These are phyloP conservation scores for Neogale vison DNA, from an alignment of 2,113 vertebrate genomes.

Conservation along the genomic window DNA sequence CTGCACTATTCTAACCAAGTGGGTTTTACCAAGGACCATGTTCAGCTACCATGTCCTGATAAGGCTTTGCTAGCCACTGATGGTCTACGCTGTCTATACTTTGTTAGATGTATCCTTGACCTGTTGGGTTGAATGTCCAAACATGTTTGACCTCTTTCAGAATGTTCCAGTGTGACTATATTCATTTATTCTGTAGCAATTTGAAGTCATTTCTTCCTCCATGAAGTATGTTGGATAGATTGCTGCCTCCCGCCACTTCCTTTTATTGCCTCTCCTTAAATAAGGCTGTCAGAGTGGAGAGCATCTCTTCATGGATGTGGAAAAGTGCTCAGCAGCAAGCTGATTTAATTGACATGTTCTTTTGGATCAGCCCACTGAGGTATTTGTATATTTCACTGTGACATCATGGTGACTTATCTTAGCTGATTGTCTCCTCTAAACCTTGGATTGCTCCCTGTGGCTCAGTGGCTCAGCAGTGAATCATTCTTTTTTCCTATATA, in stretches of 20 bases:
- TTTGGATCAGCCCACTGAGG: slow-evolving; percentile 47
- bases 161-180: neutral
- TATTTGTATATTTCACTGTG: slow-evolving; percentile 48
- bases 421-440: slow-evolving; percentile 49
- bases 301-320: neutral
- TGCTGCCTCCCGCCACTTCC: neutral
- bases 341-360: slow-evolving; percentile 56
- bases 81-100: neutral
- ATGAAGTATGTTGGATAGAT: neutral
- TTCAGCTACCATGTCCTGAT: too few relatives aligned
- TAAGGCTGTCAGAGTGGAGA: slow-evolving; percentile 29
- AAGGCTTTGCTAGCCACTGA: neutral
- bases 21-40: neutral
- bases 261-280: neutral
- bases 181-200: neutral
- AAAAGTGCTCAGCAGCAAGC: neutral
- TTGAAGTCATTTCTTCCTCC: neutral
- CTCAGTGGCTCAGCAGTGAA: slow-evolving; percentile 67
- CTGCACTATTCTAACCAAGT: neutral
- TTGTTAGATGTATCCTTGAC: neutral
- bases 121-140: neutral
- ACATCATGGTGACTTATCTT: slow-evolving; percentile 69
- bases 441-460: slow-evolving; percentile 51
- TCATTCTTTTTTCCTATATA: slow-evolving; percentile 57
- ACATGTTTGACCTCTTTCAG: neutral